phyloP scores from a whole-genome alignment of 2,888 invertebrate genomes.

The Parnassius glacialis region DNA sequence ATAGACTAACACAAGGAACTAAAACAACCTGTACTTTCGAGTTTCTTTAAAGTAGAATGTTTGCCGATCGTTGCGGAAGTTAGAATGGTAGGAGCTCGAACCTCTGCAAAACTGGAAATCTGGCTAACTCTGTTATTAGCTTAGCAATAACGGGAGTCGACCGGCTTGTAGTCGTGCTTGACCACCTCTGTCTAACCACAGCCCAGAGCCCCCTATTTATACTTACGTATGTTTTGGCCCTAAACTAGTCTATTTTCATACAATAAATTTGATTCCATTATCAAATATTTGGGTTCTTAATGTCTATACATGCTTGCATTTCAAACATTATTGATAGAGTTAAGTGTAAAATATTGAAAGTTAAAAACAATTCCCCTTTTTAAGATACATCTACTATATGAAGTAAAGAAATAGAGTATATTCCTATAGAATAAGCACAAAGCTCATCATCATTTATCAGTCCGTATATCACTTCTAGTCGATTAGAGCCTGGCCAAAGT shows the following conservation, averaged over 20 bases:
- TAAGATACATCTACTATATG: neutral
- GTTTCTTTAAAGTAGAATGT: conserved; percentile 10
- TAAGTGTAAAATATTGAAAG: no score
- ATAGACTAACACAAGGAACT: conserved; percentile 2
- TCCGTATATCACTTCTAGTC: conserved; percentile 66
- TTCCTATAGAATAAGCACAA: conserved; percentile 31
- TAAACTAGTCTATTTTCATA: conserved; percentile 2
- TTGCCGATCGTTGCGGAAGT: conserved; percentile 47
- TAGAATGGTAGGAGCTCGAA: conserved; percentile 43
- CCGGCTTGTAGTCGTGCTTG: conserved; percentile 39
- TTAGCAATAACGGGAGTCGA: conserved; percentile 54
- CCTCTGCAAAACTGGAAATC: conserved; percentile 45
- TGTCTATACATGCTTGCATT: no score
- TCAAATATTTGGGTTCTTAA: no score
- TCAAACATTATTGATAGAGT: no score
- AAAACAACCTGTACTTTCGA: neutral
- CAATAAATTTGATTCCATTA: no score
- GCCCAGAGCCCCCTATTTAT: conserved; percentile 35
- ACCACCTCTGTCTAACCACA: conserved; percentile 44
- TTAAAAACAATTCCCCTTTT: neutral
- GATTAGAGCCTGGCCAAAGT: conserved; percentile 57
- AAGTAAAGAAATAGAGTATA: conserved; percentile 17
- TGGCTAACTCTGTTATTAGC: conserved; percentile 60
- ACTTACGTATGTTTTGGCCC: conserved; percentile 28
- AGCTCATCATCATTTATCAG: conserved; percentile 61